Conservation (phyloP, 2,888 invertebrate genomes). For the Brachycybe producta region DNA sequence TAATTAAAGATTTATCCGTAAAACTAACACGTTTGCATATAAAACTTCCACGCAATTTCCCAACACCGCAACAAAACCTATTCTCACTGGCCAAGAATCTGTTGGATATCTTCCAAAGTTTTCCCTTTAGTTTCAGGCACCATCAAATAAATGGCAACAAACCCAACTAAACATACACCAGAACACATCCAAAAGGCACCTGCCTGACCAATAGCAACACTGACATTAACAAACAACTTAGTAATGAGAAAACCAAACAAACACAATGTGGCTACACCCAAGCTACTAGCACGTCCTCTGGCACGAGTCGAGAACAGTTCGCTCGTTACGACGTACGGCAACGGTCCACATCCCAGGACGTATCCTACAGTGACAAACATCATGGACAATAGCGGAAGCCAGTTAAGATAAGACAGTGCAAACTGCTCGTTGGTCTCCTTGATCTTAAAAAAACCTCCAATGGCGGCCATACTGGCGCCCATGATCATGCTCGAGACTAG, state of each 20-base stretch:
- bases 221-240: constrained; percentile 72
- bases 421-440: constrained; percentile 44
- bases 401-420: constrained; percentile 40
- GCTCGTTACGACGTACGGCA: constrained; percentile 67
- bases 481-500: constrained; percentile 55
- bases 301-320: constrained; percentile 59
- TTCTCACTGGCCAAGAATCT: too few species aligned
- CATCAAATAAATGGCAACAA: constrained; percentile 53
- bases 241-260: constrained; percentile 62
- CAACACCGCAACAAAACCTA: too few species aligned
- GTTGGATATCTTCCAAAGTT: constrained; percentile 54
- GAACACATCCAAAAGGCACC: constrained; percentile 67
- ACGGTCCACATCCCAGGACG: constrained; percentile 65
- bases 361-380: constrained; percentile 67
- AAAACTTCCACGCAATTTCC: too few species aligned
- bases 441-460: constrained; percentile 71
- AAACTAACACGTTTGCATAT: too few species aligned
- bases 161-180: constrained; percentile 48
- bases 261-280: constrained; percentile 56
- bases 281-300: constrained; percentile 53
- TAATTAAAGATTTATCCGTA: too few species aligned
- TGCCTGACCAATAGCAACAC: constrained; percentile 43
- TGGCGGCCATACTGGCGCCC: constrained; percentile 60
- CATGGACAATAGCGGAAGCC: constrained; percentile 57
- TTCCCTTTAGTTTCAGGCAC: constrained; percentile 79